Base-by-base conservation (phyloP, 2,797 vertebrate genomes). In the Propithecus deckenii region DNA sequence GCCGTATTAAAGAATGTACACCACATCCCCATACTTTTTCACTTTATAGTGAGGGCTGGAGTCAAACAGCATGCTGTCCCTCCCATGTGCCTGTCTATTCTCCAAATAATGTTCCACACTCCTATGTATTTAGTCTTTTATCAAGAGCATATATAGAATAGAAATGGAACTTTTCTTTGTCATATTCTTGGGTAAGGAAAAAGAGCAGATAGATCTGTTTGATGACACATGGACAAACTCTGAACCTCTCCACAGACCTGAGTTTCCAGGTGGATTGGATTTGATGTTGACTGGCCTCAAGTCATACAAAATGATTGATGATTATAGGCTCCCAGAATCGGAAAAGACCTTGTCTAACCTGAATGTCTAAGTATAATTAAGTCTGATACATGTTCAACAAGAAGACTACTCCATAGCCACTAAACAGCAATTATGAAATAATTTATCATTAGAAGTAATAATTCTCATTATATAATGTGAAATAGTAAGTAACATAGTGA, bases 381-480 rank as follows among this genome's bases (percentile, higher is more conserved):
- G 28, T n/a, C 4, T 46, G 22, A 30, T 67, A 65, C 11, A 28
- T 78, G 46, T 84, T 91, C 20, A 91, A 67, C 28, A 71, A 76
- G 13, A 59, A 86, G 18, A 78, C 18, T 78, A 78, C 13, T 87
- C 18, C 83, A 22, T 74, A 81, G 14, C 7, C 55, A 86, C 14
- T 72, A 90, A 90, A 90, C 86, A n/a, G 7, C 17, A 50, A 12
- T 91, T 91, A 87, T 12, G 59, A 89, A 92, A 65, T 74, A 86
- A 67, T 95, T 85, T 95, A 10, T 75, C 57, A 41, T 79, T 84
- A 67, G 41, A 95, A 86, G 52, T 87, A 59, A 50, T 69, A 83
- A 63, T 91, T 89, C 30, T 72, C 75, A 78, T 43, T 7, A 32
- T 65, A 32, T 74, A 92, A 57, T 72, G 5, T 81, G 28, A 93